Base-by-base conservation (phyloP, 2,797 vertebrate species). In the Choloepus didactylus region DNA sequence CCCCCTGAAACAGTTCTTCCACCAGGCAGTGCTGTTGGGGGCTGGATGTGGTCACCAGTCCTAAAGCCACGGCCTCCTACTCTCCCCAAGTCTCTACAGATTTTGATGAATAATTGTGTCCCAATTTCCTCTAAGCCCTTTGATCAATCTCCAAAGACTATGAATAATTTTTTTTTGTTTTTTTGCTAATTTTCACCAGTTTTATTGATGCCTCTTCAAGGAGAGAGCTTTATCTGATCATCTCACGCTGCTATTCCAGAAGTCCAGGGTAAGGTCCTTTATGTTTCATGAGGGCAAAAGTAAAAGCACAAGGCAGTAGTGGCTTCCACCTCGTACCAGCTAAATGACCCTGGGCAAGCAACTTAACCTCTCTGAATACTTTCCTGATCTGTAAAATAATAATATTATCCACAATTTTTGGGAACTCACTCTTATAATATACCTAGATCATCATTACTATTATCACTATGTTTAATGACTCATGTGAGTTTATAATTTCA, bases 401-500 rank as follows among this genome's bases (percentile, higher is more conserved):
- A 15, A 51, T 41, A 66, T 14, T 35, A 29, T 8, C 56, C 54
- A 85, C 38, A 81, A 62, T 56, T 73, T 7, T 49, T 29, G 25
- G 41, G 41, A 76, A 44, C 41, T n/a, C 60, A 59, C 56, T 73
- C 62, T 91, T 93, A 2, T 54, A 67, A 38, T 41, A 60, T 41
- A 83, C 6, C 35, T 85, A 76, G 35, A 59, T 49, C 18, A 64
- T 82, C 64, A 59, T 25, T 77, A 80, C 21, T 76, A 79, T 81
- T 72, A 64, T 51, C 49, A 69, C 9, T 70, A 81, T 80, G 92
- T 89, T 87, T 72, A 84, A 51, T 15, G 18, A 94, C 35, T 56
- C 44, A 73, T 14, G 56, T 66, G 21, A 84, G 27, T 85, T 93
- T 51, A 64, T 87, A 49, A 67, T 84, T 92, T 77, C 46, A 95